Percentiles rank a stretch among this genome's conserved stretches.
Evolutionary conservation across 1,140 invertebrate genomes (phyloP).

Genomic region (Trachymyrmex cornetzi): DNA sequence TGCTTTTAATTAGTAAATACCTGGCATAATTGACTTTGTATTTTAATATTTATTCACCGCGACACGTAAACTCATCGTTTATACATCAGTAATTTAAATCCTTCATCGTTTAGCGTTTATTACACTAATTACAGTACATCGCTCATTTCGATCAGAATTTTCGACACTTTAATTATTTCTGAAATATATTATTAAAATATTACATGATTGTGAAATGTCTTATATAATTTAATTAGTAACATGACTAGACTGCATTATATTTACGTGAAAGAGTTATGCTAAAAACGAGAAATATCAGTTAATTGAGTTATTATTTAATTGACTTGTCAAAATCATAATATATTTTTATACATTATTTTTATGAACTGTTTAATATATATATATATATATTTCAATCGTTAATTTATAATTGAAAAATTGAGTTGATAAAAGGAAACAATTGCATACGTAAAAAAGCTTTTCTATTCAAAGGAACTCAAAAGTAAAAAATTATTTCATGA

Average conservation of each 20-base stretch:
- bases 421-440: constrained; percentile 25
- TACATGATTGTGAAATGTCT: no score
- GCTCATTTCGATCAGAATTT: neutral
- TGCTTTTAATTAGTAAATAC: neutral
- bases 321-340: neutral
- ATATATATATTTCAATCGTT: neutral
- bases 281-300: neutral
- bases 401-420: neutral
- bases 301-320: constrained; percentile 26
- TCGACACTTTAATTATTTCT: neutral
- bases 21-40: neutral
- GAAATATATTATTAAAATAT: constrained; percentile 2
- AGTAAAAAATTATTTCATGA: constrained; percentile 10
- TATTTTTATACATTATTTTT: constrained; percentile 26
- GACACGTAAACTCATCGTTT: neutral
- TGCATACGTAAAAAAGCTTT: neutral
- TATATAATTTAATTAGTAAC: neutral
- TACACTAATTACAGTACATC: neutral
- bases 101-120: neutral
- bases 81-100: neutral
- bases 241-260: neutral
- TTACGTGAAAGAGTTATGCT: constrained; percentile 6
- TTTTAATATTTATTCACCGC: neutral
- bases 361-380: neutral
- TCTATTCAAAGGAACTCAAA: neutral